phyloP scores from a whole-genome alignment of 2,113 vertebrate genomes.

The Mesitornis unicolor region DNA sequence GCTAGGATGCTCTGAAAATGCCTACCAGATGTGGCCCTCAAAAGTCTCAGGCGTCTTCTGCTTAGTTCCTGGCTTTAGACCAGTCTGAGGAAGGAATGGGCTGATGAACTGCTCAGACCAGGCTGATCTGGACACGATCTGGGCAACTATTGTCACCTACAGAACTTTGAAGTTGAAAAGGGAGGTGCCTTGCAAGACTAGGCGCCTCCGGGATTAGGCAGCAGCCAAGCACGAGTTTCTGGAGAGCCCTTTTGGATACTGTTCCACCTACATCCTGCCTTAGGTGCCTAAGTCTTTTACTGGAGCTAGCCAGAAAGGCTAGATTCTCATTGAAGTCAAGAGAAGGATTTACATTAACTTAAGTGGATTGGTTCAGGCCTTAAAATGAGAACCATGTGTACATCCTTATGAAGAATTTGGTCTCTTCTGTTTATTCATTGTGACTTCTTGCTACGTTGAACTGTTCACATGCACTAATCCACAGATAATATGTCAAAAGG shows the following conservation, averaged over 20 bases:
- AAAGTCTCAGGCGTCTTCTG: neutral
- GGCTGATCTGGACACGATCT: conserved; percentile 24
- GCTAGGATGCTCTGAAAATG: conserved; percentile 6
- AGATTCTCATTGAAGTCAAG: conserved; percentile 44
- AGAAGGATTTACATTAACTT: conserved; percentile 48
- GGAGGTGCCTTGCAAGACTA: conserved; percentile 36
- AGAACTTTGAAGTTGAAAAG: conserved; percentile 37
- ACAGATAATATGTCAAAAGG: neutral
- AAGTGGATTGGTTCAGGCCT: conserved; percentile 28
- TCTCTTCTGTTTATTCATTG: conserved; percentile 32
- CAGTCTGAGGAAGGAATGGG: neutral
- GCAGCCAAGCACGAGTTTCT: conserved; percentile 36
- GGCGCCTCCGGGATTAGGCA: conserved; percentile 64
- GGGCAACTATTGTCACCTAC: conserved; percentile 47
- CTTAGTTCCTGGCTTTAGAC: conserved; percentile 31
- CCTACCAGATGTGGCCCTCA: conserved; percentile 34
- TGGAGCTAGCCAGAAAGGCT: conserved; percentile 43
- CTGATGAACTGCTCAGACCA: conserved; percentile 38
- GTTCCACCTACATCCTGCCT: conserved; percentile 60
- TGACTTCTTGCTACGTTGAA: conserved; percentile 3
- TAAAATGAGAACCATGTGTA: conserved; percentile 66
- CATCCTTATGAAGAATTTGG: conserved; percentile 3
- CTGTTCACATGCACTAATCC: neutral
- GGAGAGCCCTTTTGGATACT: conserved; percentile 35
- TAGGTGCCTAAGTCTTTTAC: conserved; percentile 52